These are phyloP conservation scores for Caradrina clavipalpis DNA, from an alignment of 2,888 invertebrate genomes.

Conservation along the genomic window DNA sequence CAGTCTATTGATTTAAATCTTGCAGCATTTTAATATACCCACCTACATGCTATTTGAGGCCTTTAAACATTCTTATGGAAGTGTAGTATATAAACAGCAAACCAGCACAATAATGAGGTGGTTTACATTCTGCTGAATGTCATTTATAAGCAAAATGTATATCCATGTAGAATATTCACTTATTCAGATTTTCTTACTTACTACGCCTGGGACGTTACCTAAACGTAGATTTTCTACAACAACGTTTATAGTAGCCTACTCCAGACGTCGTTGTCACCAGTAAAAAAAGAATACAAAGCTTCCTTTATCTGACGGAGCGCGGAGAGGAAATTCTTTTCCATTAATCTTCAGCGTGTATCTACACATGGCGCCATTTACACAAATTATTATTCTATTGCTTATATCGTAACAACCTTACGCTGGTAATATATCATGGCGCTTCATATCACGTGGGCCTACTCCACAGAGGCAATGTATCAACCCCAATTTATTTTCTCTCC, in stretches of 20 bases:
- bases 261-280: slow-evolving; percentile 14
- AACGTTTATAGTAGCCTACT: slow-evolving; percentile 18
- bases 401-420: slow-evolving; percentile 54
- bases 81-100: no score
- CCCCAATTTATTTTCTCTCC: slow-evolving; percentile 82
- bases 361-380: slow-evolving; percentile 48
- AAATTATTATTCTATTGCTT: slow-evolving; percentile 61
- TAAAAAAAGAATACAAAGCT: slow-evolving; percentile 46
- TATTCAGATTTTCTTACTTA: slow-evolving; percentile 33
- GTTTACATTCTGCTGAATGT: slow-evolving; percentile 21
- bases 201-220: neutral
- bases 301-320: slow-evolving; percentile 36
- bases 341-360: slow-evolving; percentile 45
- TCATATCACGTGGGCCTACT: slow-evolving; percentile 76
- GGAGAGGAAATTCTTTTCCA: slow-evolving; percentile 35
- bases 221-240: slow-evolving; percentile 17
- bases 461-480: slow-evolving; percentile 82
- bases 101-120: neutral
- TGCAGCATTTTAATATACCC: no score
- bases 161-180: neutral
- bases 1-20: no score
- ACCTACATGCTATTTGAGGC: no score
- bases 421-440: slow-evolving; percentile 77
- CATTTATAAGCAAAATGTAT: slow-evolving; percentile 10
- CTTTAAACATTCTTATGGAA: no score